Base-by-base conservation (phyloP, 2,888 invertebrate species). In the Rhorus exstirpatorius region DNA sequence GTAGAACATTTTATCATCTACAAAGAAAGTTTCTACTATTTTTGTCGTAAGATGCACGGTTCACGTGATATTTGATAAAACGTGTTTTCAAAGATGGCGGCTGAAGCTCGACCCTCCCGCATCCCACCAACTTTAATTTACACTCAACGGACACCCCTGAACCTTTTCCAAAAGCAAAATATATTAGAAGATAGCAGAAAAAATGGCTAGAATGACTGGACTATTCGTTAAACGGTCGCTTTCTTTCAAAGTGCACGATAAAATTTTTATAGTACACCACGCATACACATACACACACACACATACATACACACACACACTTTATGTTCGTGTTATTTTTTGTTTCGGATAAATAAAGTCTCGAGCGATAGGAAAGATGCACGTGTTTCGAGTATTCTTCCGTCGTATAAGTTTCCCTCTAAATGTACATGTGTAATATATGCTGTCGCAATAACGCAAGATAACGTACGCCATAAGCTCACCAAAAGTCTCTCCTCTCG, bases 201-300 rank as follows among this genome's bases (percentile, higher is more conserved):
- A n/a, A n/a, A n/a, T n/a, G n/a, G n/a, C n/a, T n/a, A n/a, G n/a
- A n/a, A n/a, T n/a, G n/a, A n/a, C n/a, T n/a, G n/a, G n/a, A n/a
- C n/a, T n/a, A n/a, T n/a, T n/a, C n/a, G n/a, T n/a, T n/a, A 89
- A 88, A 89, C 84, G 79, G 6, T 38, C 61, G 46, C 67, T 44
- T 44, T 67, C 77, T 81, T 83, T 51, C n/a, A 19, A 21, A 53
- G 26, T 60, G 58, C 44, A 61, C n/a, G 14, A 19, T 12, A 67
- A 49, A 58, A 53, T 65, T 58, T 63, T 17, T 76, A 61, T 31
- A n/a, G 53, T 21, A 26, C 41, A 38, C 14, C 24, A 38, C 35
- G 14, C 12, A 41, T 53, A 41, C 17, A 38, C 7, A 24, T 38
- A 10, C 14, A 38, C 51, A 8, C 21, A 31, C 44, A 41, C 44